These are phyloP conservation scores for Corvus moneduloides DNA, from an alignment of 2,113 vertebrate genomes.

Conservation along the genomic window DNA sequence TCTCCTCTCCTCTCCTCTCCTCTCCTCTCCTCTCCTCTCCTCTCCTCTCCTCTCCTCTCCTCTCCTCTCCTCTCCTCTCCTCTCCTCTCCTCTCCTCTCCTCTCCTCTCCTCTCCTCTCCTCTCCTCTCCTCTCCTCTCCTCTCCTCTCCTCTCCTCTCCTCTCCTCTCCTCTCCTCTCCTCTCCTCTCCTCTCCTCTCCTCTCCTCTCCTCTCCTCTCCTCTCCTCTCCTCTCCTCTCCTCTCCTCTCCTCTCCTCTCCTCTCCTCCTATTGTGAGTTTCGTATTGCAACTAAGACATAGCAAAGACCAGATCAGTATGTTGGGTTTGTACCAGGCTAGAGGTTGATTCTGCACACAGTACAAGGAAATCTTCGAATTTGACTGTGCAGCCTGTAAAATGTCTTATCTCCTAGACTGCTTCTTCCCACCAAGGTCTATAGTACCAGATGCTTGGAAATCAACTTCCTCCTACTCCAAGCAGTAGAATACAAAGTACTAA, in stretches of 20 bases:
- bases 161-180: neutral
- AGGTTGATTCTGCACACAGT: neutral
- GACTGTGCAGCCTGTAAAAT: neutral
- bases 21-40: neutral
- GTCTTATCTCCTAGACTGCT: neutral
- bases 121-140: no score
- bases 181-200: neutral
- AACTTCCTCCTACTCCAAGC: neutral
- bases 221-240: neutral
- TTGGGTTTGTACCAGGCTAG: neutral
- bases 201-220: neutral
- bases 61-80: neutral
- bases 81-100: no score
- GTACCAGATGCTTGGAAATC: neutral
- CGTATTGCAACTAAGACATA: neutral
- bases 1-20: neutral
- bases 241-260: neutral
- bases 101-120: no score
- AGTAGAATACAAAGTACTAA: neutral
- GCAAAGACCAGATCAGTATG: rapidly evolving
- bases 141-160: no score
- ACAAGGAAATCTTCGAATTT: neutral
- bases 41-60: neutral
- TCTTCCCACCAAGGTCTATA: neutral
- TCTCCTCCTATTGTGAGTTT: neutral